Evolutionary conservation across 1,140 invertebrate species (phyloP).

Genomic region (Melipona quadrifasciata): DNA sequence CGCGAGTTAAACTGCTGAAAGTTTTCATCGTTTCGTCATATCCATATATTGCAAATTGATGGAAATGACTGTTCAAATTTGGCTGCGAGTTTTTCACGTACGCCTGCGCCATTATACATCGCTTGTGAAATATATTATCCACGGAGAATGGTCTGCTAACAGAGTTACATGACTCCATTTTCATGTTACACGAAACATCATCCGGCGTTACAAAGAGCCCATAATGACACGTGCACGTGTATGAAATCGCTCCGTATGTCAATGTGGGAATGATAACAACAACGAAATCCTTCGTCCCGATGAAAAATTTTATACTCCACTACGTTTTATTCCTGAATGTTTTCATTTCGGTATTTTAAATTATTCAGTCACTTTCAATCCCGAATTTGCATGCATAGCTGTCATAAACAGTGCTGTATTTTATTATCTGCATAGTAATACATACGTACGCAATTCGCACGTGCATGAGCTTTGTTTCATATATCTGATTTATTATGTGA

Average conservation of each 20-base stretch:
- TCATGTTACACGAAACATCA: conserved; percentile 67
- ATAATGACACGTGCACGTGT: conserved; percentile 60
- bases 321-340: neutral
- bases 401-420: neutral
- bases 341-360: conserved; percentile 1
- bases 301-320: neutral
- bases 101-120: conserved; percentile 52
- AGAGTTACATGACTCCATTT: conserved; percentile 69
- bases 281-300: conserved; percentile 9
- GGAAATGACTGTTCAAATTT: conserved; percentile 67
- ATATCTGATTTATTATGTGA: conserved; percentile 45
- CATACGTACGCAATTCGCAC: too few relatives aligned
- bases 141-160: conserved; percentile 66
- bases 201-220: conserved; percentile 63
- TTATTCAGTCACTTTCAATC: conserved; percentile 5
- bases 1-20: conserved; percentile 55
- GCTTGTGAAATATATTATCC: conserved; percentile 66
- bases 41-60: conserved; percentile 64
- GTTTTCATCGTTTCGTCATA: conserved; percentile 57
- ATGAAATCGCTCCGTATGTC: conserved; percentile 50
- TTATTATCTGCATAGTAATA: neutral
- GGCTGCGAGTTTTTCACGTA: conserved; percentile 57
- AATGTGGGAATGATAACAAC: conserved; percentile 49
- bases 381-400: neutral
- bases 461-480: neutral